Percentiles rank a stretch among this genome's conserved stretches.
These are phyloP conservation scores for Oryctes rhinoceros DNA, from an alignment of 1,140 invertebrate genomes.

Conservation along the genomic window DNA sequence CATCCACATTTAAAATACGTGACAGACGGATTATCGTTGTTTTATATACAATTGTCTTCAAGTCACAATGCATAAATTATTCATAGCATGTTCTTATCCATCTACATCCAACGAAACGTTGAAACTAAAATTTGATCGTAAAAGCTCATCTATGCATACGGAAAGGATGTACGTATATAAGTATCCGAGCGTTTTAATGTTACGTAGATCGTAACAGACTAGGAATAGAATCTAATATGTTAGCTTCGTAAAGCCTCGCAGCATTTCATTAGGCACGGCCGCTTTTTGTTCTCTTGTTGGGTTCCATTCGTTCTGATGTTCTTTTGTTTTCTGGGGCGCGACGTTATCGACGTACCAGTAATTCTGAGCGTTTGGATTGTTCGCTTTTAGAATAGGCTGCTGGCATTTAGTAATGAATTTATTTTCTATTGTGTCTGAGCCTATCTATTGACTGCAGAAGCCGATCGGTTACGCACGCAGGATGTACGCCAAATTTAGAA, in stretches of 20 bases:
- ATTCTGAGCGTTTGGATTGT: conserved; percentile 12
- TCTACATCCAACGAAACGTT: not conserved
- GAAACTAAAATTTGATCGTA: not conserved
- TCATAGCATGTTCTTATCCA: not conserved
- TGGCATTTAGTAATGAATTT: conserved; percentile 23
- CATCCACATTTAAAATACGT: too few relatives aligned
- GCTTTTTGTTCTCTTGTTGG: conserved; percentile 2
- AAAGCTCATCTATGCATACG: not conserved
- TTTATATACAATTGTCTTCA: conserved; percentile 51
- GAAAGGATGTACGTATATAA: not conserved
- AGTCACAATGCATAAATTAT: conserved; percentile 44
- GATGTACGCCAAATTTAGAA: conserved; percentile 34
- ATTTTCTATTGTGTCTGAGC: conserved; percentile 35
- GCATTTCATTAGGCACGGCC: not conserved
- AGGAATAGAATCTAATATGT: conserved; percentile 23
- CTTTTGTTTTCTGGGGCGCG: not conserved
- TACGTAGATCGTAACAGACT: not conserved
- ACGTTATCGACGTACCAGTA: conserved; percentile 1
- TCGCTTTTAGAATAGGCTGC: not conserved
- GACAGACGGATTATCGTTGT: too few relatives aligned
- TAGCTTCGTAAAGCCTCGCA: conserved; percentile 3
- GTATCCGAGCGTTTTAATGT: not conserved
- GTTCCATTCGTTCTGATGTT: conserved; percentile 16
- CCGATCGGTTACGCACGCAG: conserved; percentile 23
- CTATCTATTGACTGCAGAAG: not conserved